phyloP scores from a whole-genome alignment of 2,888 invertebrate species.

The Coenonympha glycerion region DNA sequence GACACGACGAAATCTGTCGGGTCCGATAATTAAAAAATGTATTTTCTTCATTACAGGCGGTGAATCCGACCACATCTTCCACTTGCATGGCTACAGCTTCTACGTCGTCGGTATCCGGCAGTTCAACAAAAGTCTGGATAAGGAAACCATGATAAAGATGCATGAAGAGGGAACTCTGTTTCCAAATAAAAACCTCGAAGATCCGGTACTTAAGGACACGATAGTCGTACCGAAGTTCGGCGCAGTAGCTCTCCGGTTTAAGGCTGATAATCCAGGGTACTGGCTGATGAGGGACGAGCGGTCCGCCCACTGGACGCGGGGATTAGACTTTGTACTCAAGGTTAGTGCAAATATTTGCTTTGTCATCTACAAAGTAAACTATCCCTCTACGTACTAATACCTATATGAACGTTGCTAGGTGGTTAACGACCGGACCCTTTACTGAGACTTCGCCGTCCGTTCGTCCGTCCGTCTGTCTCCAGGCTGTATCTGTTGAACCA shows the following conservation, averaged over 20 bases:
- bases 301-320: constrained; percentile 83
- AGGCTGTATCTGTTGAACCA: no score
- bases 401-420: no score
- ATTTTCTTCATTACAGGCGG: constrained; percentile 62
- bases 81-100: constrained; percentile 85
- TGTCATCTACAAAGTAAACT: no score
- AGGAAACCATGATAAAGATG: constrained; percentile 74
- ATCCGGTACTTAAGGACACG: constrained; percentile 83
- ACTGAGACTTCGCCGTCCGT: no score
- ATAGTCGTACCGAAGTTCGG: constrained; percentile 83
- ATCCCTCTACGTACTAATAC: no score
- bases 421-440: no score
- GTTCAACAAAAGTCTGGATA: constrained; percentile 68
- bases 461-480: no score
- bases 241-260: constrained; percentile 81
- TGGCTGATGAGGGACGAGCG: constrained; percentile 89
- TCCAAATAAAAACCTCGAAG: constrained; percentile 69
- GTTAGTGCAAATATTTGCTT: constrained; percentile 51
- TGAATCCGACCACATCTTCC: constrained; percentile 81
- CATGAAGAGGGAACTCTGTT: constrained; percentile 76
- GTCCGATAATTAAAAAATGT: no score
- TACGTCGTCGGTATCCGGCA: constrained; percentile 78
- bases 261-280: constrained; percentile 86
- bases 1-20: no score
- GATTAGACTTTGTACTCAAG: constrained; percentile 83